These are phyloP conservation scores for Anguilla megastoma DNA, from an alignment of 2,797 vertebrate species.

Conservation along the genomic window DNA sequence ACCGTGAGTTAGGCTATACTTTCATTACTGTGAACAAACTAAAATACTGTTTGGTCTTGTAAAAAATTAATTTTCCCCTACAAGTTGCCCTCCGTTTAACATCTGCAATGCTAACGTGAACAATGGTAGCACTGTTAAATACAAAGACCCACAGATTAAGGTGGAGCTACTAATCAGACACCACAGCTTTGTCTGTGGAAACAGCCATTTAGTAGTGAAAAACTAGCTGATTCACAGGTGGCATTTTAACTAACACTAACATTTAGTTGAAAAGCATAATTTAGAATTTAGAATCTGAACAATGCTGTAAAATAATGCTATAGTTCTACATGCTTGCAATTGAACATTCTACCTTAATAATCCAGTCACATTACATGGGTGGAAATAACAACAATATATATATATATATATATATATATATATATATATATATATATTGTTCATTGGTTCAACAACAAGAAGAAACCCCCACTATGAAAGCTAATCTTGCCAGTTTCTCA, in stretches of 20 bases:
- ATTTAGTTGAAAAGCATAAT: background rate
- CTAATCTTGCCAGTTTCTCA: background rate
- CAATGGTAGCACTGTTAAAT: background rate
- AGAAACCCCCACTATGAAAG: background rate
- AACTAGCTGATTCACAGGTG: background rate
- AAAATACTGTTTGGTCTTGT: background rate
- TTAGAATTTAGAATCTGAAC: background rate
- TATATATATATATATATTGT: no score
- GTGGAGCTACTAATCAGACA: background rate
- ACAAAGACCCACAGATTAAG: background rate
- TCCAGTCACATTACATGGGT: background rate
- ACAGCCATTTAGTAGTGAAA: background rate
- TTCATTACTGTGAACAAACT: background rate
- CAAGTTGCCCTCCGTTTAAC: background rate
- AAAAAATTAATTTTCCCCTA: background rate
- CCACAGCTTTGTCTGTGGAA: background rate
- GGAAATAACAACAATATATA: background rate
- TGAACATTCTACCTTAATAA: background rate
- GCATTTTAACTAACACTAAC: background rate
- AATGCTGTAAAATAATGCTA: background rate
- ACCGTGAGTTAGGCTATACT: background rate
- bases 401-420: no score
- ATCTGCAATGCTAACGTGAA: background rate
- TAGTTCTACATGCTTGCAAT: background rate
- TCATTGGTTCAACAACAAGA: no score